Evolutionary conservation across 1,140 invertebrate species (phyloP).

Genomic region (Drosophila funebris): DNA sequence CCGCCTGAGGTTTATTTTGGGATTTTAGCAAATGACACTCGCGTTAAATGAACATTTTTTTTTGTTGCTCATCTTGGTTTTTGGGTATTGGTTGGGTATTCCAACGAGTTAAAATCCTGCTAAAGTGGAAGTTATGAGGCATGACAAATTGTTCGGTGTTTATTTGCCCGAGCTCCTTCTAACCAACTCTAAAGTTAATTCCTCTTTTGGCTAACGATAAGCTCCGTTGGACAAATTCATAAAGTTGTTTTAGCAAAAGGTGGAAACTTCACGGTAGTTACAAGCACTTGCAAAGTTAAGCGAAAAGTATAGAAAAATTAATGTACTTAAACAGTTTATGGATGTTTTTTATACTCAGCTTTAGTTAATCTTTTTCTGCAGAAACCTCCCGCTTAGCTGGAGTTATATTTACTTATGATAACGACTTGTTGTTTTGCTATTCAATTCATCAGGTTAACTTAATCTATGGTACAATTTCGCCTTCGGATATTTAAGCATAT

Average conservation of each 20-base stretch:
- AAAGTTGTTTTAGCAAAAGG: background rate
- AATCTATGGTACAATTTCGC: too few relatives aligned
- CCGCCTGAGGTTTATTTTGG: slow-evolving; percentile 62
- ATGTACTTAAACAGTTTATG: too few relatives aligned
- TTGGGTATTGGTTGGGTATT: slow-evolving; percentile 39
- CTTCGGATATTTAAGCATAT: too few relatives aligned
- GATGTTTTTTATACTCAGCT: too few relatives aligned
- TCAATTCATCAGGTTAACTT: too few relatives aligned
- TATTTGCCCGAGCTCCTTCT: background rate
- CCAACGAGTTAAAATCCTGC: slow-evolving; percentile 62
- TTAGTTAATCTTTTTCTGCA: too few relatives aligned
- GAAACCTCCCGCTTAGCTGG: too few relatives aligned
- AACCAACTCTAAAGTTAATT: slow-evolving; percentile 17
- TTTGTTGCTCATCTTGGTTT: background rate
- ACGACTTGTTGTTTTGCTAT: too few relatives aligned
- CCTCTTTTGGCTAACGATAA: slow-evolving; percentile 5
- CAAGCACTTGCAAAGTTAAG: background rate
- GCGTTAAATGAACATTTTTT: slow-evolving; percentile 59
- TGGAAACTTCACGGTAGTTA: background rate
- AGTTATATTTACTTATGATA: too few relatives aligned
- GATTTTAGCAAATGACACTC: slow-evolving; percentile 67
- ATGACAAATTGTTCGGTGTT: slow-evolving; percentile 56
- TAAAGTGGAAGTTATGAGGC: slow-evolving; percentile 59
- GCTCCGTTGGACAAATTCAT: background rate
- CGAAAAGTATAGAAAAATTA: background rate